Conservation (phyloP, 92 coral and sea anemone genomes). For the Muricea muricata region DNA sequence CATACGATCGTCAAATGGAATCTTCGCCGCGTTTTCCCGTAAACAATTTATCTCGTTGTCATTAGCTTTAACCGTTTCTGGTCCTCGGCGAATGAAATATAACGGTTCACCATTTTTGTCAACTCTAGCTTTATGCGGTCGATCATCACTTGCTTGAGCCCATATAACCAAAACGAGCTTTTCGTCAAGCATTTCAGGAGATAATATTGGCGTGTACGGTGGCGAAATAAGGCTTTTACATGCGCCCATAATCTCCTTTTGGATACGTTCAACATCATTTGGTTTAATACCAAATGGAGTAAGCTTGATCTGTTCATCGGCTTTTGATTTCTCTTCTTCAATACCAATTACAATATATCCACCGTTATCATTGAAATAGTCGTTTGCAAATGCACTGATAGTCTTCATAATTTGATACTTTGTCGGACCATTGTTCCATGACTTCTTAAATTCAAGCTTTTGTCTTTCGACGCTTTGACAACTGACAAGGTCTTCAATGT, state of each 20-base stretch:
- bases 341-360: constrained; percentile 77
- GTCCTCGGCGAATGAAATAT: constrained; percentile 67
- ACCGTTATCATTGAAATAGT: constrained; percentile 77
- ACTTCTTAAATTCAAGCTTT: constrained; percentile 68
- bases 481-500: constrained; percentile 50
- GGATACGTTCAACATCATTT: constrained; percentile 56
- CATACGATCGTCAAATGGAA: constrained; percentile 78
- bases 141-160: constrained; percentile 67
- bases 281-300: constrained; percentile 70
- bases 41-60: constrained; percentile 36
- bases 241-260: constrained; percentile 71
- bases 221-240: constrained; percentile 67
- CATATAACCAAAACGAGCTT: constrained; percentile 67
- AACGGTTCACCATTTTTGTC: constrained; percentile 55
- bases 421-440: constrained; percentile 66
- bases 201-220: constrained; percentile 58
- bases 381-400: constrained; percentile 79
- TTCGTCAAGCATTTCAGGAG: constrained; percentile 61
- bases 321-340: constrained; percentile 62
- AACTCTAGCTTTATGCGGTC: constrained; percentile 71
- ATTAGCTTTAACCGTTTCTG: constrained; percentile 63
- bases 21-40: constrained; percentile 34
- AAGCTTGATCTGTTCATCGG: constrained; percentile 52
- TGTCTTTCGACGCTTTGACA: constrained; percentile 76
- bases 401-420: constrained; percentile 71